Conservation (phyloP, 2,888 invertebrate species). For the Caenorhabditis virilis region DNA sequence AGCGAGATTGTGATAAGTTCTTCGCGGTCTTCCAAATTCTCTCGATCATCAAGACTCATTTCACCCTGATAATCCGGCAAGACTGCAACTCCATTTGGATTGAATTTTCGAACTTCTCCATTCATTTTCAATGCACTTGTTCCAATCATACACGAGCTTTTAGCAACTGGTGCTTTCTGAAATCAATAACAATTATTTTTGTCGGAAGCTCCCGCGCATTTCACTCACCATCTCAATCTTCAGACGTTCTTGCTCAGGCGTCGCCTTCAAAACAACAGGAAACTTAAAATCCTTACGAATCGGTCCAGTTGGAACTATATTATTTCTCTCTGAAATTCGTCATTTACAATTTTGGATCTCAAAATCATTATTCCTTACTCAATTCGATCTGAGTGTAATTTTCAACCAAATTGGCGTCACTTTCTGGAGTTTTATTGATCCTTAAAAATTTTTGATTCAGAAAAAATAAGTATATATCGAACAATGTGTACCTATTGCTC, state of each 20-base stretch:
- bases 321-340: slow-evolving; percentile 7
- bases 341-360: background rate
- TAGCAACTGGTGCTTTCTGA: too few relatives aligned
- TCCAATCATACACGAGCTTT: too few relatives aligned
- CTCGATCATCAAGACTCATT: too few relatives aligned
- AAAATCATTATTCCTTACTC: background rate
- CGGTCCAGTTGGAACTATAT: slow-evolving; percentile 8
- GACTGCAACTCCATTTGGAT: too few relatives aligned
- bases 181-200: too few relatives aligned
- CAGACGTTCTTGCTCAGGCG: slow-evolving; percentile 2
- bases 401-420: background rate
- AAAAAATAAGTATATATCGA: too few relatives aligned
- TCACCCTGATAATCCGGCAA: slow-evolving; percentile 1
- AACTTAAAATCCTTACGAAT: background rate
- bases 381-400: slow-evolving; percentile 3
- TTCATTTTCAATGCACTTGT: too few relatives aligned
- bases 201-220: too few relatives aligned
- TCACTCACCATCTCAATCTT: slow-evolving; percentile 14
- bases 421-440: slow-evolving; percentile 2
- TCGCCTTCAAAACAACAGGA: too few relatives aligned
- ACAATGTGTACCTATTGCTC: background rate
- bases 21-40: background rate
- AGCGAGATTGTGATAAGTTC: background rate
- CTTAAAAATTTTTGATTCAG: background rate
- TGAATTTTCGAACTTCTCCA: too few relatives aligned